Percentiles rank a stretch among this genome's conserved stretches.
These are phyloP conservation scores for Drosophila watanabei DNA, from an alignment of 1,140 invertebrate species.

Conservation along the genomic window DNA sequence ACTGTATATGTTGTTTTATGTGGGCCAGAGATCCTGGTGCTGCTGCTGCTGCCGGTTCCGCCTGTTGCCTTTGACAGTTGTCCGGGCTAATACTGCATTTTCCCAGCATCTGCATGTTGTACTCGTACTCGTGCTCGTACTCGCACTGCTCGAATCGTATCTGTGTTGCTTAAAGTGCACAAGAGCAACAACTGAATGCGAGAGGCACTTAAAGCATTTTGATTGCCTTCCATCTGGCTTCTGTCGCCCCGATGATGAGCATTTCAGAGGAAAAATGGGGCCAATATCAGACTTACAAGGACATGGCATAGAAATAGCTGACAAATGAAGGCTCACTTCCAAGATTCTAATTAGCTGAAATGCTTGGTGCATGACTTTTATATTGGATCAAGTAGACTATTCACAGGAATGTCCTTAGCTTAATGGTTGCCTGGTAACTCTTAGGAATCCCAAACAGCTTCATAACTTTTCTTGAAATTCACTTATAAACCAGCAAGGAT, in stretches of 20 bases:
- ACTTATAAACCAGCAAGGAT: background rate
- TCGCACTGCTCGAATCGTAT: slow-evolving; percentile 14
- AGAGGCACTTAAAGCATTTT: slow-evolving; percentile 44
- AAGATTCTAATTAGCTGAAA: background rate
- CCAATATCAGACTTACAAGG: slow-evolving; percentile 6
- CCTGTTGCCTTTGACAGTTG: slow-evolving; percentile 68
- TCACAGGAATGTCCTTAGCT: too few relatives aligned
- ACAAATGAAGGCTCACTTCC: slow-evolving; percentile 2
- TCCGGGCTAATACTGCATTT: slow-evolving; percentile 52
- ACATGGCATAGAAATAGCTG: background rate
- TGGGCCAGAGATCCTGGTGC: slow-evolving; percentile 29
- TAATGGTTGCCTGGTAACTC: background rate
- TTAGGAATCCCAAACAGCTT: too few relatives aligned
- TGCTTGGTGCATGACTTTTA: background rate
- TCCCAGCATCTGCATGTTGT: slow-evolving; percentile 46
- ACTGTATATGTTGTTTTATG: slow-evolving; percentile 41
- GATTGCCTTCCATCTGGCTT: slow-evolving; percentile 28
- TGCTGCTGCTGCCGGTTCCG: slow-evolving; percentile 41
- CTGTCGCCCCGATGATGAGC: slow-evolving; percentile 14
- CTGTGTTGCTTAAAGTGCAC: slow-evolving; percentile 49
- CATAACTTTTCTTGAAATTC: background rate
- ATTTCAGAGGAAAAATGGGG: slow-evolving; percentile 4
- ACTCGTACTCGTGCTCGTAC: slow-evolving; percentile 3
- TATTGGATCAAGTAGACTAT: background rate
- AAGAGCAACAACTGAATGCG: slow-evolving; percentile 19